Base-by-base conservation (phyloP, 2,888 invertebrate genomes). In the Boloria euphrosyne region DNA sequence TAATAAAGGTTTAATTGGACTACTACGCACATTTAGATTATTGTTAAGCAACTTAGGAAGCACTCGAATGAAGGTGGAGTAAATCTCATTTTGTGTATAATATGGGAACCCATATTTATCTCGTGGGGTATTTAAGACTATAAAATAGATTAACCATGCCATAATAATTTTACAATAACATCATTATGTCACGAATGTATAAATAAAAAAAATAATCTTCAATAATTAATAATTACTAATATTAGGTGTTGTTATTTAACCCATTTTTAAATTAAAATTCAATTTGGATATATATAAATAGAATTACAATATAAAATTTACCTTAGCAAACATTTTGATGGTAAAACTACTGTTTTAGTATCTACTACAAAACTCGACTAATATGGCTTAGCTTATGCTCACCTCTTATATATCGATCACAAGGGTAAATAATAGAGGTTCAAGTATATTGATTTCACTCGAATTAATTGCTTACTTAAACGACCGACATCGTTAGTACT, bases 271-370 rank as follows among this genome's bases (percentile, higher is more conserved):
- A 10, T 31, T 31, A 31, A 31, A 31, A 31, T 31, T 31, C 10
- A 10, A 31, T 31, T 38, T 10, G 7, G 7, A 38, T n/a, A n/a
- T 47, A 47, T 3, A 2, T 6, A n/a, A n/a, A n/a, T 16, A 47
- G 7, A 47, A 47, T 47, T n/a, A 47, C 3, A n/a, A 47, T n/a
- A n/a, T 47, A 13, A n/a, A 27, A 13, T n/a, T 58, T 62, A 62
- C 61, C 61, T 62, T 62, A 38, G 61, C 16, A 10, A 52, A 46
- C 61, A 62, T 62, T 46, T 53, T 62, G 22, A 16, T 59, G 27
- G 14, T 31, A 31, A 13, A 16, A 2, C 27, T 46, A 49, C 16
- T 38, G 49, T 59, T 31, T 59, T 17, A 4, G 17, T 59, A 59
- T 17, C 10, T 6, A 49, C 38, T 16, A 49, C 49, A 59, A 31